Evolutionary conservation across 2,113 vertebrate genomes (phyloP), one percentile per base, ranked within the genome.

Genomic region (Corydoras maculifer): DNA sequence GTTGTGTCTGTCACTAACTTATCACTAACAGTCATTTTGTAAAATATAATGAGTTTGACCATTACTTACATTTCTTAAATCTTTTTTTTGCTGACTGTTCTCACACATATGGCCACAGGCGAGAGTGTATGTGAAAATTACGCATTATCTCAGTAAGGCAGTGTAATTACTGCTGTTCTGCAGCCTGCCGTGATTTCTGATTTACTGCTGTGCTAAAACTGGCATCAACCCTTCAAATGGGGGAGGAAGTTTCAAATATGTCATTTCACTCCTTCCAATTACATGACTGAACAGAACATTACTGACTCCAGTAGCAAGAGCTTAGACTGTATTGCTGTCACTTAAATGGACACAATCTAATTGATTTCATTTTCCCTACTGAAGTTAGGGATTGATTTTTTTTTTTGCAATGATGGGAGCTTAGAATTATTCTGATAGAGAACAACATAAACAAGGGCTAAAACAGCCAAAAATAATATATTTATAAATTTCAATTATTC

Each of bases 121-220:
- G 53, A 48, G 53, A 48, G 12, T 63, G 51, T 66, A 58, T 43
- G 43, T 65, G 65, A 61, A 49, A 75, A 69, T 72, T 54, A 79
- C 72, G 64, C 55, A 68, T 69, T 65, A 68, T 75, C 73, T 75
- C 62, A 69, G 63, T 51, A 54, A 65, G 63, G 30, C 54, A 60
- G 53, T 64, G 70, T 68, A 75, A 72, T 80, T 77, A 73, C 57
- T 68, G 69, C 63, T 69, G 72, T 79, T 74, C 43, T 72, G 50
- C 62, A 60, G 64, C 72, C 69, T 57, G 51, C 6, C 67, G 25
- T 68, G 67, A 15, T 68, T 65, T 49, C 63, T 73, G 63, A 67
- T 57, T 73, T 48, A 54, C 58, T 67, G 64, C 72, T 53, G 31
- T 58, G 61, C 58, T 65, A 61, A 73, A 73, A 48, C 64, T 73